Conservation (phyloP, 2,113 vertebrate species). For the Catharus fuscescens region DNA sequence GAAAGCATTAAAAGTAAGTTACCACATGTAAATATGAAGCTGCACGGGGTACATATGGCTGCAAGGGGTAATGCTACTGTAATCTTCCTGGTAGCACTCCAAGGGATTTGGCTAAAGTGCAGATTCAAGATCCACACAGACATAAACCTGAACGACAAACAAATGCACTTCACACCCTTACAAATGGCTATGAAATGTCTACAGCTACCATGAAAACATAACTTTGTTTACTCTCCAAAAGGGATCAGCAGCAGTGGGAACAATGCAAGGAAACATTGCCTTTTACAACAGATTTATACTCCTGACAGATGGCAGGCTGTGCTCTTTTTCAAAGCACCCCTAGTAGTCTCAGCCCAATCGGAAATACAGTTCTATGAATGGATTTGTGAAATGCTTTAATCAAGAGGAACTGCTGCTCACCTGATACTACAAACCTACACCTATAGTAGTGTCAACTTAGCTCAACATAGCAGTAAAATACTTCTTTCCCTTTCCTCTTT, state of each 20-base stretch:
- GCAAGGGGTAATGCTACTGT: conserved; percentile 21
- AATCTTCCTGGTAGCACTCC: conserved; percentile 17
- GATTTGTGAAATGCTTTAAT: background rate
- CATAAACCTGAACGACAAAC: conserved; percentile 9
- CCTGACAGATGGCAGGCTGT: background rate
- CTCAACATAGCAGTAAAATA: background rate
- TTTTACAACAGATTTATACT: background rate
- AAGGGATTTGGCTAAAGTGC: conserved; percentile 26
- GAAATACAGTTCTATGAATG: background rate
- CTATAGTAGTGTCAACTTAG: background rate
- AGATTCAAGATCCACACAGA: background rate
- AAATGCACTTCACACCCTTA: background rate
- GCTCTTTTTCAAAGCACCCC: background rate
- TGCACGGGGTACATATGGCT: conserved; percentile 9
- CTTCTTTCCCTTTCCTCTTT: background rate
- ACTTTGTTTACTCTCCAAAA: background rate
- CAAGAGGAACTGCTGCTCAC: background rate
- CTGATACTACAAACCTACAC: background rate
- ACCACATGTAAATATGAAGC: background rate
- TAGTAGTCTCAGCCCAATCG: background rate
- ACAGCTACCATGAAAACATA: background rate
- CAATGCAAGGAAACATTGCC: accelerated
- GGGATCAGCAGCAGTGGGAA: background rate
- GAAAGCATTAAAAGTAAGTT: background rate
- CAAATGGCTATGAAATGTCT: background rate